phyloP scores from a whole-genome alignment of 2,797 vertebrate genomes.

The Coendou prehensilis region DNA sequence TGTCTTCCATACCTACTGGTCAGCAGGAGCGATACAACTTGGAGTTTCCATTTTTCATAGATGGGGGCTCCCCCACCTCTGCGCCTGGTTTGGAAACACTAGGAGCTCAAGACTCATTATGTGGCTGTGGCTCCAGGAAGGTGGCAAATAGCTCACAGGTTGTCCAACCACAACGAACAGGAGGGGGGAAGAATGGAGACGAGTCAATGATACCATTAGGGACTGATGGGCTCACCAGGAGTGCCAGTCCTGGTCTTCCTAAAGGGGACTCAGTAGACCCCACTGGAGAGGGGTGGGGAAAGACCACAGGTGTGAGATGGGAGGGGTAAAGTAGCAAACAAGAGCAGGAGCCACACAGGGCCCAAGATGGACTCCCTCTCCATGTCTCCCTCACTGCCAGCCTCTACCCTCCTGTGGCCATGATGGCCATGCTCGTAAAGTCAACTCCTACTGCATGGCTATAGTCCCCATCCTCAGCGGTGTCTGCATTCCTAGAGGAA shows the following conservation, averaged over 20 bases:
- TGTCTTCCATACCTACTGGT: not conserved
- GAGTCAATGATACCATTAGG: not conserved
- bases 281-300: not conserved
- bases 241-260: not conserved
- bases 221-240: not conserved
- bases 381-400: accelerated
- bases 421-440: not conserved
- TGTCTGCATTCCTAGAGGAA: not conserved
- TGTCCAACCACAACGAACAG: slow-evolving; percentile 55
- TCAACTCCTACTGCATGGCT: slow-evolving; percentile 75
- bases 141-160: slow-evolving; percentile 18
- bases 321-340: no score
- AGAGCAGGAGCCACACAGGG: accelerated
- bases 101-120: slow-evolving; percentile 72
- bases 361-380: not conserved
- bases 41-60: slow-evolving; percentile 55
- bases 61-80: slow-evolving; percentile 62
- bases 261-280: not conserved
- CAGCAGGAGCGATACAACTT: slow-evolving; percentile 63
- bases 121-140: slow-evolving; percentile 61
- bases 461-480: slow-evolving; percentile 60
- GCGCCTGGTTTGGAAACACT: not conserved
- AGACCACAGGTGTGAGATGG: not conserved
- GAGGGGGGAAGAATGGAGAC: not conserved
- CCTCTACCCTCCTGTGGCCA: not conserved